These are phyloP conservation scores for Erebia palarica DNA, from an alignment of 2,888 invertebrate species.

Conservation along the genomic window DNA sequence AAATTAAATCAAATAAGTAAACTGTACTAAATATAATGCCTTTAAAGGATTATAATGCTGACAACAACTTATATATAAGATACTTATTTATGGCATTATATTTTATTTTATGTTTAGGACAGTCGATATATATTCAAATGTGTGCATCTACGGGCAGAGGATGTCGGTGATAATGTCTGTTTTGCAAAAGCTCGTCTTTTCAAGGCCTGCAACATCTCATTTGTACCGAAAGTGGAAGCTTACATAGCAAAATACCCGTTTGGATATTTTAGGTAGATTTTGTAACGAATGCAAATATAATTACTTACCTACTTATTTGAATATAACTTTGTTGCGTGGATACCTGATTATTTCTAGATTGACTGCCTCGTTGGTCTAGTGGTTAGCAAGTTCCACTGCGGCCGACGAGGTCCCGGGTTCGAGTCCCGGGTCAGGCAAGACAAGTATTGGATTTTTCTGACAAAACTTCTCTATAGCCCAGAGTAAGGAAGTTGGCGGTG, in stretches of 20 bases:
- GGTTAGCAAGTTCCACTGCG: too few relatives aligned
- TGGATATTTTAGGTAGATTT: conserved; percentile 39
- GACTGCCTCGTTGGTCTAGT: too few relatives aligned
- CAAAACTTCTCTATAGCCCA: too few relatives aligned
- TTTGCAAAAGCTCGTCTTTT: conserved; percentile 62
- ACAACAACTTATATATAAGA: conserved; percentile 2
- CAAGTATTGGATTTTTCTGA: too few relatives aligned
- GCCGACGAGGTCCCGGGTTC: too few relatives aligned
- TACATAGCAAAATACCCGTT: conserved; percentile 67
- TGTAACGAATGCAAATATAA: conserved; percentile 44
- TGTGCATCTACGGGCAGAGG: conserved; percentile 49
- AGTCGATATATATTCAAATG: conserved; percentile 51
- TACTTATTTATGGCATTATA: conserved; percentile 6
- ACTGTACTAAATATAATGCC: conserved; percentile 12
- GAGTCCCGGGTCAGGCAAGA: too few relatives aligned
- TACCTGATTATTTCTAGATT: conserved; percentile 4
- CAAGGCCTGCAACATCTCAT: conserved; percentile 74
- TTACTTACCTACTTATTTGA: conserved; percentile 28
- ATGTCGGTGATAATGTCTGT: conserved; percentile 53
- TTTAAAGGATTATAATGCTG: conserved; percentile 4
- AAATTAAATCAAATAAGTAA: not conserved
- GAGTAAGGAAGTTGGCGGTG: too few relatives aligned
- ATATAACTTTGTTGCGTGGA: conserved; percentile 31
- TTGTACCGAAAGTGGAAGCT: conserved; percentile 68
- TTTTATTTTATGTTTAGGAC: conserved; percentile 23